Evolutionary conservation across 2,888 invertebrate species (phyloP), one percentile per base, ranked within the genome.

Genomic region (Polydesmus complanatus): DNA sequence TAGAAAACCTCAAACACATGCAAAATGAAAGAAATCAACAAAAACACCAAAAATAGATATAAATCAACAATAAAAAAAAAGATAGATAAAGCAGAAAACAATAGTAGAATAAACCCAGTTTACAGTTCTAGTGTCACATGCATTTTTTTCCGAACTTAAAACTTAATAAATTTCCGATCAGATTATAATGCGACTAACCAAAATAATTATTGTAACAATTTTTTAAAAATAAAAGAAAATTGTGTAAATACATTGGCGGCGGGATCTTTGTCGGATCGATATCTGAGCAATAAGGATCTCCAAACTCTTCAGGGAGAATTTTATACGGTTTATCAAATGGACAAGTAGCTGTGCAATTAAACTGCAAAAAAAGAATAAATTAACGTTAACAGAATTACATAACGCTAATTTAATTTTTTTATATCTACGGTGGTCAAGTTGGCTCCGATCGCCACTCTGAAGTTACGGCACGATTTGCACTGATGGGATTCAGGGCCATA

Each of bases 261-360:
- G 47, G 37, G 75, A 74, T 0, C 79, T 75, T 62, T 50, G 65
- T 64, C 1, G 68, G 66, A 58, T 68, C 68, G 64, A 80, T 78
- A 18, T 79, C 76, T 0, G 88, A 86, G 71, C 93, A 93, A 69
- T 84, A 90, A 0, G 90, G 85, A 59, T 89, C 89, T 26, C 70
- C 72, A 3, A 63, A 67, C 49, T 83, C 82, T n/a, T 81, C 81
- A 27, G 85, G 83, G 68, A 86, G 88, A 64, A 87, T 84, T 71
- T 86, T 85, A 70, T 88, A 81, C 0, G 88, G 87, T 69, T 80
- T 80, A 54, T 87, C 83, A 0, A 80, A 72, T 0, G 95, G 92
- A 70, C 95, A 95, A 1, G 78, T 79, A 2, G 83, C 81, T 0
- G 92, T 88, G 73, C 95, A 96, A 67, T 88, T 88, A 73, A 93